Percentiles rank a stretch among this genome's conserved stretches.
These are phyloP conservation scores for Heliornis fulica DNA, from an alignment of 2,113 vertebrate genomes.

Conservation along the genomic window DNA sequence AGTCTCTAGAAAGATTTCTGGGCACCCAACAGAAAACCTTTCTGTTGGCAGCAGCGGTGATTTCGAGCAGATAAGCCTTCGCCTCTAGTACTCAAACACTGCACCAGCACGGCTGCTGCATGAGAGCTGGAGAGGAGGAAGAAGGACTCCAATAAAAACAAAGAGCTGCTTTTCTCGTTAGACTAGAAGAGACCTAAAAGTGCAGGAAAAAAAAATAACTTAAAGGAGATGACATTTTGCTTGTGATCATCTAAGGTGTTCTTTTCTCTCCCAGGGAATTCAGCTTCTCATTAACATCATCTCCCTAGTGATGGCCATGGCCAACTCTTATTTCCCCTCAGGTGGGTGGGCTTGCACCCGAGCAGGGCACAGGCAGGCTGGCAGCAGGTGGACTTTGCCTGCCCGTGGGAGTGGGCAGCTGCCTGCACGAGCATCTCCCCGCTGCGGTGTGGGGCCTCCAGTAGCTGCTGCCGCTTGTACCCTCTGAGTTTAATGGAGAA, in stretches of 20 bases:
- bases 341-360: neutral
- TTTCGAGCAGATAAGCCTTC: neutral
- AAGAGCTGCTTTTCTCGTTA: neutral
- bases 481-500: neutral
- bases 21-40: neutral
- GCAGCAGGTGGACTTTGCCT: neutral
- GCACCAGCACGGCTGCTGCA: neutral
- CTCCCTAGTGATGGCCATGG: neutral
- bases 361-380: accelerated
- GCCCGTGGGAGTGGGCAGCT: neutral
- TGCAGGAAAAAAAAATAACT: no score
- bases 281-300: neutral
- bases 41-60: neutral
- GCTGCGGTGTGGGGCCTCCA: neutral
- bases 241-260: neutral
- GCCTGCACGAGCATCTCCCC: neutral
- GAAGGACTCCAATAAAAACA: neutral
- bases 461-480: neutral
- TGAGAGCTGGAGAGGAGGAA: neutral
- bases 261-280: neutral
- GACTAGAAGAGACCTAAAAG: neutral
- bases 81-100: neutral
- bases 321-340: neutral
- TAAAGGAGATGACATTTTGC: neutral
- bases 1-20: neutral